phyloP scores from a whole-genome alignment of 2,797 vertebrate genomes.

The Todus mexicanus region DNA sequence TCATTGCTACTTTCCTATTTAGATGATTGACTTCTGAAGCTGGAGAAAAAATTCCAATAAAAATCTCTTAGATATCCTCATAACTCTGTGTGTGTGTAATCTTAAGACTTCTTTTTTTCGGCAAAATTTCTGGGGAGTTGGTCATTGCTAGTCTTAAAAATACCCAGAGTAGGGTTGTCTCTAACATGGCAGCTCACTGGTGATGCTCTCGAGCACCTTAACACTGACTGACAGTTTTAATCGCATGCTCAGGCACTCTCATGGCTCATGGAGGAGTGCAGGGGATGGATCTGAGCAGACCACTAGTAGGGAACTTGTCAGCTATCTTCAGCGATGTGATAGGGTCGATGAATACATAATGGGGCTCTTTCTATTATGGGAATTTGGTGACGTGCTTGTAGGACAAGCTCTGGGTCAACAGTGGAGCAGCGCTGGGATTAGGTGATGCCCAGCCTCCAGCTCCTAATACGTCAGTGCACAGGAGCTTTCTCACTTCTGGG shows the following conservation, averaged over 20 bases:
- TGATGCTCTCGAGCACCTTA: not conserved
- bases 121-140: not conserved
- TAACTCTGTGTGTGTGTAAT: not conserved
- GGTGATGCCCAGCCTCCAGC: not conserved
- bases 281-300: not conserved
- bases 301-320: not conserved
- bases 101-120: not conserved
- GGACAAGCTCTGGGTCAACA: not conserved
- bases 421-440: not conserved
- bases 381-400: accelerated
- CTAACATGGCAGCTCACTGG: not conserved
- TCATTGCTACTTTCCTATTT: not conserved
- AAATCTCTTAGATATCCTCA: not conserved
- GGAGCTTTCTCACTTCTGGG: not conserved
- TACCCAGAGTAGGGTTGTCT: not conserved
- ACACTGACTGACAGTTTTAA: not conserved
- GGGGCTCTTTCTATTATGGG: accelerated
- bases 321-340: accelerated
- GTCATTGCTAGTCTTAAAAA: not conserved
- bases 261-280: not conserved
- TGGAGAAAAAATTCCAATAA: not conserved
- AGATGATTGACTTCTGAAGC: not conserved
- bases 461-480: not conserved
- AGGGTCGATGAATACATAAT: not conserved
- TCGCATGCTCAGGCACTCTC: not conserved